A percentile compares a stretch with the other conserved stretches of the same genome.
phyloP scores from a whole-genome alignment of 2,888 invertebrate species.

The Agapostemon virescens region DNA sequence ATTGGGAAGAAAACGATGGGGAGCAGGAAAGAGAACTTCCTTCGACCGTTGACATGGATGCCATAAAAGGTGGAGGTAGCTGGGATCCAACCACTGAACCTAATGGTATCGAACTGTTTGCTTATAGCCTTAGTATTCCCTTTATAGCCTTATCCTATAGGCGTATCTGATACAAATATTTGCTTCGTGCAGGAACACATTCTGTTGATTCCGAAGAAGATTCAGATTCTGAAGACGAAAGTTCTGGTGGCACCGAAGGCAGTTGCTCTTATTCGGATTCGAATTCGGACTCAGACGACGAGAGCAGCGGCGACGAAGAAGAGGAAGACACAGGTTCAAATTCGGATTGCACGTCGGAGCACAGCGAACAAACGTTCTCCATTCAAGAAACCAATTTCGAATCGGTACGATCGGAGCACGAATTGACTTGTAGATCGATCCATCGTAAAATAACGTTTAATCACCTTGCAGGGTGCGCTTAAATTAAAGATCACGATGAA shows the following conservation, averaged over 20 bases:
- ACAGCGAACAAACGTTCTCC: slow-evolving; percentile 80
- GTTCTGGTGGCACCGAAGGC: slow-evolving; percentile 78
- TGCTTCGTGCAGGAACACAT: slow-evolving; percentile 73
- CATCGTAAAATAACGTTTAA: not conserved
- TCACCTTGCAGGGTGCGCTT: slow-evolving; percentile 79
- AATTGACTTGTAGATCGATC: not conserved
- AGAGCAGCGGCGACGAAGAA: slow-evolving; percentile 76
- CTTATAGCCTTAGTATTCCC: not conserved
- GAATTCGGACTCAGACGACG: slow-evolving; percentile 78
- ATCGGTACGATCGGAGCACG: slow-evolving; percentile 72
- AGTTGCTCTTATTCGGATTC: slow-evolving; percentile 80
- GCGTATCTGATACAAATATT: not conserved
- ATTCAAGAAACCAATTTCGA: slow-evolving; percentile 81
- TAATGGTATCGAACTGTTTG: slow-evolving; percentile 69
- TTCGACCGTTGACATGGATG: slow-evolving; percentile 86
- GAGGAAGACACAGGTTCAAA: slow-evolving; percentile 77
- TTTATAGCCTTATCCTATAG: not conserved
- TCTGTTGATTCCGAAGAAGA: slow-evolving; percentile 80
- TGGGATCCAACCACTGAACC: slow-evolving; percentile 78
- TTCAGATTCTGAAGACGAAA: slow-evolving; percentile 80
- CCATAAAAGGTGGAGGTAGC: slow-evolving; percentile 82
- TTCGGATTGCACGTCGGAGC: slow-evolving; percentile 81
- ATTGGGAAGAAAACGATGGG: slow-evolving; percentile 82
- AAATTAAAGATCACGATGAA: slow-evolving; percentile 82
- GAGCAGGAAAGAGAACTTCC: slow-evolving; percentile 84